Conservation (phyloP, 2,888 invertebrate species). For the Bruchidius siliquastri region DNA sequence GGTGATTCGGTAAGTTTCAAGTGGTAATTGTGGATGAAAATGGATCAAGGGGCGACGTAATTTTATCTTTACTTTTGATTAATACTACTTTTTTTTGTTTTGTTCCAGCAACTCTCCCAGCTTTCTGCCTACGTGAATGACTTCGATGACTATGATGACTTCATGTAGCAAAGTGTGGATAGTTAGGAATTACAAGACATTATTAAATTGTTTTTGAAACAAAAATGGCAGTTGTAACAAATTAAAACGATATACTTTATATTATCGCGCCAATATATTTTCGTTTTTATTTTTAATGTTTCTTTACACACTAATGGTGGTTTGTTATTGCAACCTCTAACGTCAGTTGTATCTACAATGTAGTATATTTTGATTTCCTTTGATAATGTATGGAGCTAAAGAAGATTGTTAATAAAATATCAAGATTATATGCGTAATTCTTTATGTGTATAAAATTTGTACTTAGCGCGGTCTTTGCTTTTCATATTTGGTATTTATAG, state of each 20-base stretch:
- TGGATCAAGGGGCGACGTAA: conserved; percentile 11
- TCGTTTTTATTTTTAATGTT: not conserved
- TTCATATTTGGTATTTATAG: too few species aligned
- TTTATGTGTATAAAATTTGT: too few species aligned
- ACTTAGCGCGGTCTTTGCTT: too few species aligned
- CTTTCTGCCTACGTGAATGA: conserved; percentile 62
- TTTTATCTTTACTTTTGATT: not conserved
- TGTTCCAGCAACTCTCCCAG: conserved; percentile 52
- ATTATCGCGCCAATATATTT: not conserved
- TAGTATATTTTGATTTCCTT: not conserved
- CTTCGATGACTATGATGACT: conserved; percentile 60
- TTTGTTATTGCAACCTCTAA: not conserved
- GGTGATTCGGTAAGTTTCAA: conserved; percentile 64
- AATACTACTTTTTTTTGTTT: conserved; percentile 23
- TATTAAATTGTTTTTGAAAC: not conserved
- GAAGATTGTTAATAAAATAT: not conserved
- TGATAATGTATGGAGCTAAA: not conserved
- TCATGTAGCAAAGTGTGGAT: conserved; percentile 60
- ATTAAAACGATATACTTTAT: not conserved
- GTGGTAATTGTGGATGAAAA: conserved; percentile 5
- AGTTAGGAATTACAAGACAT: conserved; percentile 8
- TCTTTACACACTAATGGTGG: not conserved
- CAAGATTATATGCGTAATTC: not conserved
- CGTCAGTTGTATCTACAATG: not conserved
- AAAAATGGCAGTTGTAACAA: not conserved